Conservation (phyloP, 2,888 invertebrate genomes). For the Arrhopalites spinosus region DNA sequence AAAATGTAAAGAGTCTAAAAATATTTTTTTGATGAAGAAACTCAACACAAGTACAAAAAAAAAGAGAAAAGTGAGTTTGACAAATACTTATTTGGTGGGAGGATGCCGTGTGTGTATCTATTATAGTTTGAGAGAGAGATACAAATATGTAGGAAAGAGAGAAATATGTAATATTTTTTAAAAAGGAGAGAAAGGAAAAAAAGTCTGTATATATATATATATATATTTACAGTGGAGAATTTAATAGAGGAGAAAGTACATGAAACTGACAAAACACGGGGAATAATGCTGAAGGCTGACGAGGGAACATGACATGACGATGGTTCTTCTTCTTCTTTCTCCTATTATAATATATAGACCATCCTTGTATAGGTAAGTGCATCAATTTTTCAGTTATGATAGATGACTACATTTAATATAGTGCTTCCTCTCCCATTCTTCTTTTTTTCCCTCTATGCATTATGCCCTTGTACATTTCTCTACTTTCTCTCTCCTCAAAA, state of each 20-base stretch:
- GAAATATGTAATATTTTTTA: not conserved
- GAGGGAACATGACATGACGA: conserved; percentile 24
- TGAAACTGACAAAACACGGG: not conserved
- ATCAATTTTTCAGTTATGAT: conserved; percentile 46
- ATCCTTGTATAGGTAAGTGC: no score
- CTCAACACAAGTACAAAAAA: no score
- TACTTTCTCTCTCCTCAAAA: no score
- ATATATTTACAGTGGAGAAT: not conserved
- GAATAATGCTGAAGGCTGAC: conserved; percentile 10
- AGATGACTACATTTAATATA: conserved; percentile 43
- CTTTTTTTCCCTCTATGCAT: not conserved
- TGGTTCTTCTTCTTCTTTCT: conserved; percentile 5
- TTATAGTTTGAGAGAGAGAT: not conserved
- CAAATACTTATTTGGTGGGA: conserved; percentile 9
- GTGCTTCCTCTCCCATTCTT: conserved; percentile 20
- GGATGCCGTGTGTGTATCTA: not conserved
- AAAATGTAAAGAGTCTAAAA: no score
- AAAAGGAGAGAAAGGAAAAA: no score
- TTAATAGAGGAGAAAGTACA: not conserved
- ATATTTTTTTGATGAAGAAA: no score
- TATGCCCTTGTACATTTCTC: not conserved
- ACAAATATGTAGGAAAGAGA: not conserved
- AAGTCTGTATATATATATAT: not conserved
- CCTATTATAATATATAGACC: not conserved
- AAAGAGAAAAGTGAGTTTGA: conserved; percentile 17